Evolutionary conservation across 2,113 vertebrate genomes (phyloP).

Genomic region (Myrmecobius fasciatus): DNA sequence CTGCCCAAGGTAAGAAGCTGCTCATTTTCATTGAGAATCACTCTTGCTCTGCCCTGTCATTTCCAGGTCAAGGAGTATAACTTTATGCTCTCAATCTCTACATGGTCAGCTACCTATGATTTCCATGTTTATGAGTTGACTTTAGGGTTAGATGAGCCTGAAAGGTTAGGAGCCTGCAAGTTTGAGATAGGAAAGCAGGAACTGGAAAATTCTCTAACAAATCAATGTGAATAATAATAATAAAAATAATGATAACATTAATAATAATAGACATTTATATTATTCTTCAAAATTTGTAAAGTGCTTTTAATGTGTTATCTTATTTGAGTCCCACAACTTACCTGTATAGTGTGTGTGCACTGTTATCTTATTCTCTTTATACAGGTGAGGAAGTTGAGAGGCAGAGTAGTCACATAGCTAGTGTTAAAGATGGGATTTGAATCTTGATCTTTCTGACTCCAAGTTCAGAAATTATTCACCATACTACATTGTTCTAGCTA

Average conservation of each 20-base stretch:
- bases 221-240: not conserved
- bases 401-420: not conserved
- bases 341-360: not conserved
- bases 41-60: not conserved
- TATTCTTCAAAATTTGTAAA: not conserved
- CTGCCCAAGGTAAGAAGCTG: constrained; percentile 90
- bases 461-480: not conserved
- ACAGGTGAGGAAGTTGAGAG: not conserved
- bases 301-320: not conserved
- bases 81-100: not conserved
- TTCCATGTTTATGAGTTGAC: not conserved
- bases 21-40: not conserved
- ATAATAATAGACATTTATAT: not conserved
- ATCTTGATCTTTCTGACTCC: not conserved
- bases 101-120: not conserved
- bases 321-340: not conserved
- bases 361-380: not conserved
- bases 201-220: not conserved
- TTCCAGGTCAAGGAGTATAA: not conserved
- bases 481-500: not conserved
- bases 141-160: not conserved
- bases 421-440: not conserved
- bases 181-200: constrained; percentile 45
- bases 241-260: too few species aligned
- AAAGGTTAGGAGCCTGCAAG: not conserved